Conservation (phyloP, 2,888 invertebrate species). For the Monopis laevigella region DNA sequence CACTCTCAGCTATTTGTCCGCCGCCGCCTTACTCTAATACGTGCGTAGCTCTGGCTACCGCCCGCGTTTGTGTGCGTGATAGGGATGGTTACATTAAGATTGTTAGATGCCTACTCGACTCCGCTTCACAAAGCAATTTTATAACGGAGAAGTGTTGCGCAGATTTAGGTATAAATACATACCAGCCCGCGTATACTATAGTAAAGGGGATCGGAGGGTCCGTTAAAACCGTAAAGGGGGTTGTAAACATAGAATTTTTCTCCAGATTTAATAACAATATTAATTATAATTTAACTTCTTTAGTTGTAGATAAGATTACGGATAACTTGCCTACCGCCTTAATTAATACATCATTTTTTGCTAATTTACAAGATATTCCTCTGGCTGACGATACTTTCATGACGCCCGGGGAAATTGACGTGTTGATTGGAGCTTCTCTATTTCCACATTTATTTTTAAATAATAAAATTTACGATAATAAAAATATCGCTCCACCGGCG, state of each 20-base stretch:
- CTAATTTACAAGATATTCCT: conserved; percentile 12
- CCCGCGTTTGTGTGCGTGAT: conserved; percentile 12
- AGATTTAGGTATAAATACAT: conserved; percentile 11
- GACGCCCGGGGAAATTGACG: conserved; percentile 16
- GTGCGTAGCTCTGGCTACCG: conserved; percentile 13
- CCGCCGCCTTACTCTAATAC: background rate
- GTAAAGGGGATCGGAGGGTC: conserved; percentile 17
- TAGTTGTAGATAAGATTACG: conserved; percentile 17
- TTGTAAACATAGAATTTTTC: conserved; percentile 10
- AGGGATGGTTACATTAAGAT: conserved; percentile 8
- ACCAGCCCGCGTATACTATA: background rate
- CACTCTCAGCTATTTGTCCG: no score
- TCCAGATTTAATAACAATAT: conserved; percentile 16
- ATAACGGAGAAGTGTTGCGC: conserved; percentile 14
- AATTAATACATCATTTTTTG: conserved; percentile 10
- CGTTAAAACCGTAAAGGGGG: conserved; percentile 11
- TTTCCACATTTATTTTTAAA: conserved; percentile 16
- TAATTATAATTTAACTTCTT: conserved; percentile 13
- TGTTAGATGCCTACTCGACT: conserved; percentile 16
- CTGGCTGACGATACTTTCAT: conserved; percentile 16
- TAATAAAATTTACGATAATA: conserved; percentile 11
- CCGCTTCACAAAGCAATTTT: conserved; percentile 17
- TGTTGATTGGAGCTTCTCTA: conserved; percentile 16
- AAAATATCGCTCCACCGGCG: conserved; percentile 8
- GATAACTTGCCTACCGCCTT: conserved; percentile 15